These are phyloP conservation scores for Gallinago solitaria DNA, from an alignment of 2,797 vertebrate genomes.

Conservation along the genomic window DNA sequence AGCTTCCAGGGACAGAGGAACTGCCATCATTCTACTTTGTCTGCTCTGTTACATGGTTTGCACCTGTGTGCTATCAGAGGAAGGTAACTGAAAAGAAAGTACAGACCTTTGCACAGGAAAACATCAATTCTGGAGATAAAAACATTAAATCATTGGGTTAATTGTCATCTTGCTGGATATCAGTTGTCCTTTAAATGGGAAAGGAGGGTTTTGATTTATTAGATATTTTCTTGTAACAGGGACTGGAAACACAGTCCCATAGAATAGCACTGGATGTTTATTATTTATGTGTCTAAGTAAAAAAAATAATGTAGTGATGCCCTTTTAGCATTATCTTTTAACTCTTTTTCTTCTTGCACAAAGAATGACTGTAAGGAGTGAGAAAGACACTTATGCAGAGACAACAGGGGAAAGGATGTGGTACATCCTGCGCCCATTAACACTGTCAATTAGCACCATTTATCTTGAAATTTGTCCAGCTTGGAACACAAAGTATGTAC, in stretches of 20 bases:
- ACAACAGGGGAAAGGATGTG: conserved; percentile 46
- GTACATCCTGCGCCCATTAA: conserved; percentile 66
- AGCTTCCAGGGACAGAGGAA: neutral
- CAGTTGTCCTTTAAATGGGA: conserved; percentile 31
- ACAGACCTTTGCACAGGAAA: neutral
- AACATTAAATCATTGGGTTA: neutral
- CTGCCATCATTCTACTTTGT: neutral
- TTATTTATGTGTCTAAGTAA: neutral
- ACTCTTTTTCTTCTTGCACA: conserved; percentile 40
- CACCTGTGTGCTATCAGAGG: neutral
- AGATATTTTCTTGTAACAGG: conserved; percentile 23
- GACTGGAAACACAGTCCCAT: neutral
- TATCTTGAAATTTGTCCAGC: conserved; percentile 71
- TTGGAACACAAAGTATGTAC: conserved; percentile 51
- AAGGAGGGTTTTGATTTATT: neutral
- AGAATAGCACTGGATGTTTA: conserved; percentile 12
- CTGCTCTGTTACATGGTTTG: neutral
- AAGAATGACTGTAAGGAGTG: neutral
- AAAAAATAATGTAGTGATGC: neutral
- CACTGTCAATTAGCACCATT: conserved; percentile 72
- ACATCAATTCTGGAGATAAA: conserved; percentile 17
- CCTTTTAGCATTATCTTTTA: conserved; percentile 34
- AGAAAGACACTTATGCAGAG: conserved; percentile 43
- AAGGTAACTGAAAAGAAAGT: neutral
- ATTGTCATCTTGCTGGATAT: neutral